Evolutionary conservation across 2,113 vertebrate genomes (phyloP), one percentile per base, ranked within the genome.

Genomic region (Dicentrarchus labrax): DNA sequence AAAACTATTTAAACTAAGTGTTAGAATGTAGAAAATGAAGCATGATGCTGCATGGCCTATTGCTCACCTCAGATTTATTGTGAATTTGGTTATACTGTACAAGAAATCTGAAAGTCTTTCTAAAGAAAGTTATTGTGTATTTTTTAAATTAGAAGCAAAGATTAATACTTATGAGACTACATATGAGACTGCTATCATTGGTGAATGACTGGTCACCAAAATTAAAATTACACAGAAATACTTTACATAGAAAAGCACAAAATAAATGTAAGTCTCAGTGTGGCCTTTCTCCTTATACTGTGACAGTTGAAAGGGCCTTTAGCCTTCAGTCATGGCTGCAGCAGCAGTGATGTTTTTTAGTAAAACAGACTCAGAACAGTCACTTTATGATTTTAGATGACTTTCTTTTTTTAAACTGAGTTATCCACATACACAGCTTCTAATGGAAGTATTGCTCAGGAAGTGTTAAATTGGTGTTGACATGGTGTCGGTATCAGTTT

Each of bases 151-250:
- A 51, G 47, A 71, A 4, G 47, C 10, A 53, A 47, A 39, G 36
- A 60, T 72, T 59, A 70, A 80, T 54, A 64, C 24, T n/a, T 61
- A n/a, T n/a, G n/a, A n/a, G n/a, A n/a, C n/a, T n/a, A n/a, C 22
- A 48, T 15, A 21, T 47, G 19, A n/a, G 13, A 30, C 66, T 12
- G 9, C 13, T 30, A 5, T 47, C 3, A 10, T 39, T 5, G 38
- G 48, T 48, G 4, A 47, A 60, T 60, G 3, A 19, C n/a, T 50
- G 21, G 15, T 60, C 30, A 17, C 17, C 22, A 45, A 62, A 12
- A 17, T n/a, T 60, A n/a, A 38, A 50, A 60, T 48, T 4, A n/a
- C 17, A 38, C 4, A 50, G 6, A 47, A 45, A n/a, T 6, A 22
- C 12, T 64, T 39, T 3, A 36, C 2, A 48, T n/a, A 61, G 19